Base-by-base conservation (phyloP, 2,113 vertebrate species). In the Sebastes fasciatus region DNA sequence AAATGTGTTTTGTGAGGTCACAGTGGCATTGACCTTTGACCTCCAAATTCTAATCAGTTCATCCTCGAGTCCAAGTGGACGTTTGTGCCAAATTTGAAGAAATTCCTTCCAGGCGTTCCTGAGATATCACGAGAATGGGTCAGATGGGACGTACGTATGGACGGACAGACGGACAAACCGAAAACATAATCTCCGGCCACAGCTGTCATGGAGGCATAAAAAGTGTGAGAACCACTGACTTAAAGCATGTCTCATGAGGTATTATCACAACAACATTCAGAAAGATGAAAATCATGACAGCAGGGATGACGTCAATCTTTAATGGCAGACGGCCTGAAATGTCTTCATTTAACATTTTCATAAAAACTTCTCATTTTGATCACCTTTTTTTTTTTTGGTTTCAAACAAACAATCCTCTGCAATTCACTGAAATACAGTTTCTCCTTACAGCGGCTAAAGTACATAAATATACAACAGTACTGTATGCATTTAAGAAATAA, bases 311-410 rank as follows among this genome's bases (percentile, higher is more conserved):
- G 84, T 91, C 79, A 89, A 89, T 91, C 91, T 94, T 95, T 94
- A 95, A 95, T 94, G 93, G 89, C 89, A 80, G 86, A 91, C 80
- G 84, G 86, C 91, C 91, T 85, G 83, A 91, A 92, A 94, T 88
- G 92, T 92, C 88, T 91, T 93, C 89, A 93, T 91, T 92, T 86
- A 89, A 91, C 89, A 93, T 90, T 89, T 91, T 91, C 78, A 90
- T 92, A 93, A 92, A 94, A 94, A 93, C 84, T 34, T 34, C 34
- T 90, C 76, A 79, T 87, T 89, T 91, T 88, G 81, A 89, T 92
- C 87, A 84, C 21, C 23, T 79, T 82, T 89, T 89, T 83, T 74
- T 83, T 82, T 76, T 60, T 74, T 65, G 76, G 74, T 84, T 92
- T 86, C 61, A 88, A 88, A 91, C 84, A 91, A 91, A 89, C 82